Percentiles rank a stretch among this genome's conserved stretches.
phyloP scores from a whole-genome alignment of 2,113 vertebrate genomes.

The western clawed frog (Xenopus tropicalis) region UCB_Xtro_10.0 CM004446.2:13849001-13849500 shows the following conservation, averaged over 20 bases:
- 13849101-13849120: conserved; percentile 33
- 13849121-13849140: conserved; percentile 46
- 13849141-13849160: conserved; percentile 46
- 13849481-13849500: too few species aligned
- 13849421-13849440: too few species aligned
- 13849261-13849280: not conserved
- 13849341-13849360: not conserved
- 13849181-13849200: conserved; percentile 27
- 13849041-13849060: not conserved
- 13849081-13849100: conserved; percentile 43
- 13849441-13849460: too few species aligned
- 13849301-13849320: not conserved
- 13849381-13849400: too few species aligned
- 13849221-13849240: not conserved
- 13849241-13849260: conserved; percentile 6
- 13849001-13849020: not conserved
- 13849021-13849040: conserved; percentile 8
- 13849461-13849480: too few species aligned
- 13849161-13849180: conserved; percentile 32
- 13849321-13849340: too few species aligned
- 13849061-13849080: conserved; percentile 23
- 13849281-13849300: conserved; percentile 12
- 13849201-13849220: conserved; percentile 33
- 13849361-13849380: not conserved
- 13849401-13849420: too few species aligned